phyloP scores from a whole-genome alignment of 2,797 vertebrate species.

The Clarias fuscus region DNA sequence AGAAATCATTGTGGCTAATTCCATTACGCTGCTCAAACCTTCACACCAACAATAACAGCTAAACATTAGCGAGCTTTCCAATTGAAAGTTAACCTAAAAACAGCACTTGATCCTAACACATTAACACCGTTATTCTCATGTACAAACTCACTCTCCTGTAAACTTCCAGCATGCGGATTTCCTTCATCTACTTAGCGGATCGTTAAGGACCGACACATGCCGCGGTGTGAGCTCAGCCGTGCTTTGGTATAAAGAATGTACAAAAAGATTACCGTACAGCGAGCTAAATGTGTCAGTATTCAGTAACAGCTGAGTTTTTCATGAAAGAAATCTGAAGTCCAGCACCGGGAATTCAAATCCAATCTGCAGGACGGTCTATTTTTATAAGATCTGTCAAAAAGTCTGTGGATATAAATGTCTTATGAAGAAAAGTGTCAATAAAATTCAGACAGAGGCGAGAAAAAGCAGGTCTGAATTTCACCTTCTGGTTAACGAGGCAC shows the following conservation, averaged over 20 bases:
- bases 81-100: neutral
- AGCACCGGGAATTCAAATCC: neutral
- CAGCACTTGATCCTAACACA: neutral
- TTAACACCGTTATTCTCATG: neutral
- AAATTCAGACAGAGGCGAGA: neutral
- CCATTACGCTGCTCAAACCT: too few relatives aligned
- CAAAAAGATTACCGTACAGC: neutral
- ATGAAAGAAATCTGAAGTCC: neutral
- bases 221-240: neutral
- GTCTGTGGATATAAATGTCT: neutral
- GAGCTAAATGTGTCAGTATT: neutral
- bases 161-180: neutral
- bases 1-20: neutral
- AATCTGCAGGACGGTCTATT: neutral
- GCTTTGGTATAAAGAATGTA: neutral
- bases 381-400: neutral
- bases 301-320: neutral
- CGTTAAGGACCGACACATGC: neutral
- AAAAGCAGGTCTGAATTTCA: neutral
- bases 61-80: neutral
- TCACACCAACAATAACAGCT: neutral
- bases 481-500: neutral
- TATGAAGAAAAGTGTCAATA: neutral
- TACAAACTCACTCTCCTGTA: too few relatives aligned
- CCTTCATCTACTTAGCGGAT: neutral